Percentiles rank a stretch among this genome's conserved stretches.
Conservation (phyloP, 2,797 vertebrate species). For the Diceros bicornis region DNA sequence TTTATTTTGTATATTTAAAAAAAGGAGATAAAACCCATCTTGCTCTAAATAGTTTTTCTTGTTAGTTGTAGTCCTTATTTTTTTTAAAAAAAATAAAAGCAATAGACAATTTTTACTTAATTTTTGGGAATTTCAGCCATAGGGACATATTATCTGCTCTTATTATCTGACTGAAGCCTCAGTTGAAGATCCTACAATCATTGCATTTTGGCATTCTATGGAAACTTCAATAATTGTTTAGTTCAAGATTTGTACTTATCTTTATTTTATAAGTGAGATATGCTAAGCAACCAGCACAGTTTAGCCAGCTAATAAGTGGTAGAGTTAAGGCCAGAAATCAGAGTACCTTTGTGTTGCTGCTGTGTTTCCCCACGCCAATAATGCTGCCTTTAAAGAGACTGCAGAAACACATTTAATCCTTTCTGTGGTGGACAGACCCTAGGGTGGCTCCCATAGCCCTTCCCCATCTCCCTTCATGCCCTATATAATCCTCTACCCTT, state of each 20-base stretch:
- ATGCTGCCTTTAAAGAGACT: background rate
- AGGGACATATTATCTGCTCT: background rate
- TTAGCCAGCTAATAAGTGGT: background rate
- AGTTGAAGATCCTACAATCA: background rate
- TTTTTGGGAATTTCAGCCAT: background rate
- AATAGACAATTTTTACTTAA: background rate
- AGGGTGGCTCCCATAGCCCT: background rate
- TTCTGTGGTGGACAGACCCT: background rate
- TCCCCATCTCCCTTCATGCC: background rate
- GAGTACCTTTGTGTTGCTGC: background rate
- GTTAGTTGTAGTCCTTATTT: background rate
- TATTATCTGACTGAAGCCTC: background rate
- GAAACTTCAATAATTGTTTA: background rate
- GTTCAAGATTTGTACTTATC: background rate
- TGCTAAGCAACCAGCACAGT: background rate
- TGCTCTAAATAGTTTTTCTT: background rate
- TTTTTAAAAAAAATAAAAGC: background rate
- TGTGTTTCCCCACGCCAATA: background rate
- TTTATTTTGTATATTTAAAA: background rate
- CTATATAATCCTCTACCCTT: background rate
- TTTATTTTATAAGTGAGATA: background rate
- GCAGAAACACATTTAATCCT: background rate
- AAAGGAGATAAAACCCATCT: background rate
- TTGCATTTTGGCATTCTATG: background rate
- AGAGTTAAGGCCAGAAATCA: background rate